Evolutionary conservation across 1,140 invertebrate genomes (phyloP).

Genomic region (Caenorhabditis inopinata): DNA sequence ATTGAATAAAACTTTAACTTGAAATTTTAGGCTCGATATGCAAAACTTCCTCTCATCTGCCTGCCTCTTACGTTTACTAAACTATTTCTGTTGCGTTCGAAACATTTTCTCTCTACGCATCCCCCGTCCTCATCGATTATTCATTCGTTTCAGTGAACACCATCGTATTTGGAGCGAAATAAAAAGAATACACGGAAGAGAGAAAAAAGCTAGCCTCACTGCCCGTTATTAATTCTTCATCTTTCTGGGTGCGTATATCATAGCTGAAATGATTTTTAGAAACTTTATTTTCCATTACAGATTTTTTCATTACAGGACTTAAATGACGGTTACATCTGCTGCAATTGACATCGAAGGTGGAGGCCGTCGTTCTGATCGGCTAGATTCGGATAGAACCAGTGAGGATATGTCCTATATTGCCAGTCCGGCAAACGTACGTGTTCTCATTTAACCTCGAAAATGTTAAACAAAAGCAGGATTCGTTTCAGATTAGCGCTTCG

Average conservation of each 20-base stretch:
- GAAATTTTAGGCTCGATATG: no score
- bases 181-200: not conserved
- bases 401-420: not conserved
- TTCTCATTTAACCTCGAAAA: not conserved
- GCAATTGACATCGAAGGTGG: conserved; percentile 4
- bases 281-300: not conserved
- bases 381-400: not conserved
- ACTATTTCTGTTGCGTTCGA: not conserved
- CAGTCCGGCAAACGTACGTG: not conserved
- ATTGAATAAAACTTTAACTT: no score
- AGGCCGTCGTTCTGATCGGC: not conserved
- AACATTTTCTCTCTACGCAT: not conserved
- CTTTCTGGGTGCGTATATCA: not conserved
- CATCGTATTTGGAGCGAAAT: not conserved
- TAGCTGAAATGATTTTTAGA: not conserved
- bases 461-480: not conserved
- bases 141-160: not conserved
- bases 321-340: not conserved
- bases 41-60: no score
- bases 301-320: not conserved
- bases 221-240: not conserved
- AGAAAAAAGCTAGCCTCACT: not conserved
- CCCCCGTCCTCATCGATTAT: not conserved
- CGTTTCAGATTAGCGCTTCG: not conserved
- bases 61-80: not conserved